Evolutionary conservation across 1,140 invertebrate species (phyloP), one percentile per base, ranked within the genome.

Genomic region (Drosophila sulfurigaster): DNA sequence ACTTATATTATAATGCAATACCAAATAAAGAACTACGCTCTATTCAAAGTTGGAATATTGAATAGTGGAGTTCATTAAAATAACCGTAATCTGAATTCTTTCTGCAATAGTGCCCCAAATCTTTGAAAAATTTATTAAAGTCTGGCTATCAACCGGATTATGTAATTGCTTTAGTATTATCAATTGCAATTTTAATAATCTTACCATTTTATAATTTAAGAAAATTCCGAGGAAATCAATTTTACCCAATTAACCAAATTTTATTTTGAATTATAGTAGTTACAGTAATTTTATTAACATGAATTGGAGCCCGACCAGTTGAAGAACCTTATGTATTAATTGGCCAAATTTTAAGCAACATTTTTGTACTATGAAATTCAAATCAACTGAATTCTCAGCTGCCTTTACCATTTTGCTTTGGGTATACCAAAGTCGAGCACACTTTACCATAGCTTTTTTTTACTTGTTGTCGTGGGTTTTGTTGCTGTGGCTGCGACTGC

Each of bases 281-380:
- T 35, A 93, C 90, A 74, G 83, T 94, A 69, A 92, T 95, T 80
- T 76, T 95, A 88, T 92, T 95, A 93, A 95, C 94, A 5, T 95
- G 95, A 95, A 94, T 95, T 92, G 95, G 95, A 75, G 94, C 94
- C 15, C 94, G 93, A 79, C 93, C 94, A 35, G 94, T 95, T 30
- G 94, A 95, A 94, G 75, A 89, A n/a, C 95, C 95, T 43, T 95
- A 93, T 93, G 94, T 95, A 92, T 56, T 93, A 64, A 93, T 93
- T 93, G 54, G 54, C 8, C 54, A 57, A 57, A 57, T 30, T 57
- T 57, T 57, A 57, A 57, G 20, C 20, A 25, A 25, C 3, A 25
- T 25, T 25, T 25, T 25, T 25, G 20, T 25, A 20, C 20, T 20
- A 20, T 32, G 6, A 32, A 7, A 32, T 32, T 32, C 5, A 32